Conservation (phyloP, 2,797 vertebrate genomes). For the Rhodeus uyekii region DNA sequence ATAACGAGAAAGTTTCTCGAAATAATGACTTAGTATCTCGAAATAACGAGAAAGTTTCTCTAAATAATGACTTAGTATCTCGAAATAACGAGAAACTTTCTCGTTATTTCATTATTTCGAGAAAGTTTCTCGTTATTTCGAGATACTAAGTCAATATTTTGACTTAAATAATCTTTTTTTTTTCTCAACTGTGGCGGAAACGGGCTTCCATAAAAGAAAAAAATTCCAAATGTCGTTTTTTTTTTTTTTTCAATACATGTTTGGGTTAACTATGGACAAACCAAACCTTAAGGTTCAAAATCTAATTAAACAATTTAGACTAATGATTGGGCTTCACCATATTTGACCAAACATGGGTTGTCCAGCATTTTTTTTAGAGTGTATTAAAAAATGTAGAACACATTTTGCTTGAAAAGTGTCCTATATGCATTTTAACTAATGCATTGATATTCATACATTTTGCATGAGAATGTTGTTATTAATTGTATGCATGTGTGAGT, state of each 20-base stretch:
- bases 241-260: not conserved
- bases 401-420: not conserved
- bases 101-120: no score
- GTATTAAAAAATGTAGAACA: not conserved
- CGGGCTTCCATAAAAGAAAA: no score
- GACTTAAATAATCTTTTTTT: no score
- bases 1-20: no score
- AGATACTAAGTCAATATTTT: no score
- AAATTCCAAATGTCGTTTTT: not conserved
- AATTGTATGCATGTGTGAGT: not conserved
- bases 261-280: not conserved
- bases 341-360: not conserved
- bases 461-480: not conserved
- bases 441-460: not conserved
- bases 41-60: no score
- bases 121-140: no score
- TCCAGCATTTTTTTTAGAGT: not conserved
- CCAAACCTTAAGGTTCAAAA: not conserved
- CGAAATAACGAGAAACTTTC: no score
- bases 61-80: no score
- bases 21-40: no score
- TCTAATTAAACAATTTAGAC: fast-evolving
- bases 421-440: not conserved
- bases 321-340: not conserved
- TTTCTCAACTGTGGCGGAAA: no score